Evolutionary conservation across 2,888 invertebrate species (phyloP).

Genomic region (Dendrolimus pini): DNA sequence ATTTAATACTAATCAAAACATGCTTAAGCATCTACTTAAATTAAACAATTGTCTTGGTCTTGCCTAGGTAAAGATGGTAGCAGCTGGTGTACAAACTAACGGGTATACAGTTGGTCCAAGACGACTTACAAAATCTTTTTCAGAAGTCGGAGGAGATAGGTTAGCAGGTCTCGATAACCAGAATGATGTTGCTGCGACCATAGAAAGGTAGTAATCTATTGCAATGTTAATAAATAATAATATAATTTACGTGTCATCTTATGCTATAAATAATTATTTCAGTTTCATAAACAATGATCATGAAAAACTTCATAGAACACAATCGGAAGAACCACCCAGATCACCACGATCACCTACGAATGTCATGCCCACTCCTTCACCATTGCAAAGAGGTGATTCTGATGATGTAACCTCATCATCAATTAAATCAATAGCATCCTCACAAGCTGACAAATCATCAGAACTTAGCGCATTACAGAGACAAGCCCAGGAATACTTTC

Average conservation of each 20-base stretch:
- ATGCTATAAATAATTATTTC: constrained; percentile 13
- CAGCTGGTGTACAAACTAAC: constrained; percentile 93
- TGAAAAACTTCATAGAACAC: constrained; percentile 87
- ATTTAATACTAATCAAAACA: not conserved
- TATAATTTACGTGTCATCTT: not conserved
- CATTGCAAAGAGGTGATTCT: constrained; percentile 55
- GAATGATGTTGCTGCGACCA: constrained; percentile 41
- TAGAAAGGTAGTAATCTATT: constrained; percentile 46
- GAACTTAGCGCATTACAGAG: constrained; percentile 57
- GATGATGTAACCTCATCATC: constrained; percentile 64
- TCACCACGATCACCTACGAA: constrained; percentile 81
- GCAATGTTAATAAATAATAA: not conserved
- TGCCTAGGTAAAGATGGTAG: constrained; percentile 87
- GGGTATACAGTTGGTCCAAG: constrained; percentile 79
- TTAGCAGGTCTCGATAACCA: constrained; percentile 46
- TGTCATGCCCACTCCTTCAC: constrained; percentile 61
- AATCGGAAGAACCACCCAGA: constrained; percentile 89
- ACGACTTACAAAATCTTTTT: constrained; percentile 88
- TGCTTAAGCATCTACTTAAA: too few relatives aligned
- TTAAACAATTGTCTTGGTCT: too few relatives aligned
- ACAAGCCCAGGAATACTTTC: constrained; percentile 70
- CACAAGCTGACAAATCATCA: constrained; percentile 62
- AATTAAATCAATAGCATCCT: constrained; percentile 57
- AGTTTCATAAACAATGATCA: constrained; percentile 76
- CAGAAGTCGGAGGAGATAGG: constrained; percentile 80